Percentiles rank a stretch among this genome's conserved stretches.
Evolutionary conservation across 2,888 invertebrate genomes (phyloP).

Genomic region (Pammene aurita): DNA sequence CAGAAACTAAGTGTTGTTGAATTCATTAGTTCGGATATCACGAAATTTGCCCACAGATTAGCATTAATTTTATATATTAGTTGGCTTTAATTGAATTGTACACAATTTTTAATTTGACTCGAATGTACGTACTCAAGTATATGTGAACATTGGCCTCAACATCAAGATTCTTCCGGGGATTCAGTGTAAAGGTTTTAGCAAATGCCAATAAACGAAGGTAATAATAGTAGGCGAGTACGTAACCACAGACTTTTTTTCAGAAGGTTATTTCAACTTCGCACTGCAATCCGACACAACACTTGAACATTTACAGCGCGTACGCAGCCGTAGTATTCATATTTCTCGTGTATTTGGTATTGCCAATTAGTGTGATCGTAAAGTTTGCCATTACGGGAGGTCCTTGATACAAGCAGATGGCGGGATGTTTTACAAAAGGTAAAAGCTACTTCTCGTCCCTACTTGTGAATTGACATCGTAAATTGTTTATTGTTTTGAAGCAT

Average conservation of each 20-base stretch:
- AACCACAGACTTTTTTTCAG: not conserved
- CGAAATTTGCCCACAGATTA: too few species aligned
- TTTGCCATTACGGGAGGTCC: constrained; percentile 66
- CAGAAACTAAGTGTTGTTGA: too few species aligned
- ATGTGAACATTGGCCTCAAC: too few species aligned
- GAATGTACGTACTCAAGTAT: too few species aligned
- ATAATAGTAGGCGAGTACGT: constrained; percentile 2
- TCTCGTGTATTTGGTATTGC: constrained; percentile 71
- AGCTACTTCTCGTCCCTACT: constrained; percentile 9
- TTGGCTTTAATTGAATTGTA: too few species aligned
- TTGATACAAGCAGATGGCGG: constrained; percentile 28
- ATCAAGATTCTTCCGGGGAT: not conserved
- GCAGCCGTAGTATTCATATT: constrained; percentile 45
- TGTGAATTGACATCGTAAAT: constrained; percentile 4
- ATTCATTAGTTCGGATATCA: too few species aligned
- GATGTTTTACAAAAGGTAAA: constrained; percentile 1
- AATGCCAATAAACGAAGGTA: not conserved
- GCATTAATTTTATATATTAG: too few species aligned
- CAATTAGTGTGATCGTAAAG: constrained; percentile 75
- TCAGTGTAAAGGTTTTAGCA: not conserved
- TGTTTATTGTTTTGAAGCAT: not conserved
- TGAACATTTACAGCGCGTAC: constrained; percentile 8
- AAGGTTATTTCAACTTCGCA: constrained; percentile 7
- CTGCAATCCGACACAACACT: constrained; percentile 12
- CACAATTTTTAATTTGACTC: too few species aligned